phyloP scores from a whole-genome alignment of 2,888 invertebrate species.

The Hololepta plana region DNA sequence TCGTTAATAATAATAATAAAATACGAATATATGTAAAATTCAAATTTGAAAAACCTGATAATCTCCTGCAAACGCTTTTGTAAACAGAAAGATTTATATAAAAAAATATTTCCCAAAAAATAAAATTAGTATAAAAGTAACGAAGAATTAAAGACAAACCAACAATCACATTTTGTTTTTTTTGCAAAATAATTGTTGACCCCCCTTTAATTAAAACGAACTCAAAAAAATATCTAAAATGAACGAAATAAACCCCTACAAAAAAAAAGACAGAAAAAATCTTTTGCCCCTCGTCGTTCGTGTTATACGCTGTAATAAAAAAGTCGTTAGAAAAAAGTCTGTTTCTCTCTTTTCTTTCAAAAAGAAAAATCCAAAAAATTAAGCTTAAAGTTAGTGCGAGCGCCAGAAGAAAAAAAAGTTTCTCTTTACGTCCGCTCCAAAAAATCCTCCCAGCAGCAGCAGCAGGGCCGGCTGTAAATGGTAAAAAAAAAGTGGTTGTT shows the following conservation, averaged over 20 bases:
- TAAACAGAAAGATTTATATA: constrained; percentile 26
- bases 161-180: no score
- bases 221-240: no score
- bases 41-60: constrained; percentile 22
- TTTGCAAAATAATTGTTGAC: no score
- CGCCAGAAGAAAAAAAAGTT: constrained; percentile 14
- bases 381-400: constrained; percentile 15
- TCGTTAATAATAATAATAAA: constrained; percentile 9
- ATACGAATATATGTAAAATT: constrained; percentile 8
- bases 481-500: constrained; percentile 25
- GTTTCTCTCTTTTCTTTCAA: constrained; percentile 1
- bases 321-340: constrained; percentile 1
- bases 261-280: no score
- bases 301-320: constrained; percentile 1
- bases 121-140: no score
- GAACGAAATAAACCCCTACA: no score
- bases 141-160: no score
- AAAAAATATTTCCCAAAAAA: constrained; percentile 15
- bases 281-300: no score
- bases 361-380: constrained; percentile 5
- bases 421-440: constrained; percentile 19
- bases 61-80: constrained; percentile 32
- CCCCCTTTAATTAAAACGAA: no score
- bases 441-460: constrained; percentile 25
- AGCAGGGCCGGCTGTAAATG: constrained; percentile 28